Evolutionary conservation across 2,797 vertebrate species (phyloP).

Genomic region (Nannoperca obscura): DNA sequence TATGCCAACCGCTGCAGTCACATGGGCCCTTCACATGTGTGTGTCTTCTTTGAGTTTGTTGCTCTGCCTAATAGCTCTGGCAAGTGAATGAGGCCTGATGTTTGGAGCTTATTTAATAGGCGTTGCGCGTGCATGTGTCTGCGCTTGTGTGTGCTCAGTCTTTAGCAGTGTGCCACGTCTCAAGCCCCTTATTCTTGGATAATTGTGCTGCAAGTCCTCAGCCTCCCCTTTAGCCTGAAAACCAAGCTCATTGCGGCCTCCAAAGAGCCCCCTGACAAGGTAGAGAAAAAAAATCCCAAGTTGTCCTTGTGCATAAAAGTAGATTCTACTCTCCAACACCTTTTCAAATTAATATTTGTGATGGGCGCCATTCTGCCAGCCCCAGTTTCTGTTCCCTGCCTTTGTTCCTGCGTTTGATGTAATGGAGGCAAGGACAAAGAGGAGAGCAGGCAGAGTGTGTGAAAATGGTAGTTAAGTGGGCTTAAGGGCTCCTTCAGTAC

Average conservation of each 20-base stretch:
- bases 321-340: conserved; percentile 99
- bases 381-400: conserved; percentile 99
- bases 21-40: conserved; percentile 34
- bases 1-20: conserved; percentile 33
- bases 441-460: conserved; percentile 99
- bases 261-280: conserved; percentile 87
- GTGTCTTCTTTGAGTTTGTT: conserved; percentile 63
- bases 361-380: conserved; percentile 99
- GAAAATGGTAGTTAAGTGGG: conserved; percentile 99
- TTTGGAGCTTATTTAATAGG: conserved; percentile 73
- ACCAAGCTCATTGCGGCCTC: conserved; percentile 99
- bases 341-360: conserved; percentile 99
- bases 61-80: conserved; percentile 69
- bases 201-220: conserved; percentile 99
- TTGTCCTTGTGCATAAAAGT: conserved; percentile 99
- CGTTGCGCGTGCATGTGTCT: conserved; percentile 61
- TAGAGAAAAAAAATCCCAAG: conserved; percentile 94
- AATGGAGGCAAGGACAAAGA: conserved; percentile 99
- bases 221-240: conserved; percentile 98
- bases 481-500: conserved; percentile 99
- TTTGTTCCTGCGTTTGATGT: conserved; percentile 99
- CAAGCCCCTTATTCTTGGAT: conserved; percentile 97
- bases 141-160: conserved; percentile 88
- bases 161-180: conserved; percentile 95
- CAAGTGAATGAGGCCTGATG: conserved; percentile 71